Evolutionary conservation across 2,888 invertebrate genomes (phyloP).

Genomic region (Pomacea canaliculata): DNA sequence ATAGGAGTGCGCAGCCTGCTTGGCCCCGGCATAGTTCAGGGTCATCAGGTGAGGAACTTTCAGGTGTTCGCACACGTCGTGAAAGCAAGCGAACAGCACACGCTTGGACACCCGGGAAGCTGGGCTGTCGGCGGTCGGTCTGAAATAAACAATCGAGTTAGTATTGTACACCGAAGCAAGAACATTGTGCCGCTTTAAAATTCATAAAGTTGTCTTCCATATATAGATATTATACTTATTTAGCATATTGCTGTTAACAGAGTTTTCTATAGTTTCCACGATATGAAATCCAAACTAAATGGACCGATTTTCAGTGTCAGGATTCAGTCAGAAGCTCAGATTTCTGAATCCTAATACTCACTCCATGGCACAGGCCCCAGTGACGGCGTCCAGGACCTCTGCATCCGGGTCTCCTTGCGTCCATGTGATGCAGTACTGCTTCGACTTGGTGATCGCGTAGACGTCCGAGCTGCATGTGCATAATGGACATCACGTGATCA

Average conservation of each 20-base stretch:
- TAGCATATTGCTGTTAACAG: no score
- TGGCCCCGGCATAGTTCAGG: conserved; percentile 35
- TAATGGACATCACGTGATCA: no score
- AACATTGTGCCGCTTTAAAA: background rate
- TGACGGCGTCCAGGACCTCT: conserved; percentile 40
- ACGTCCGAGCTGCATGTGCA: conserved; percentile 26
- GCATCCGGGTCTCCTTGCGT: conserved; percentile 38
- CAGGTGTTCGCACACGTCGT: conserved; percentile 33
- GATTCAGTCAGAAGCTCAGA: no score
- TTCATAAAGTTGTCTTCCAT: background rate
- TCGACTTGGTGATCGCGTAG: conserved; percentile 42
- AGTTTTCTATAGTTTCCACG: no score
- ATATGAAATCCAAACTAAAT: no score
- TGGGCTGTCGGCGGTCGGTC: conserved; percentile 31
- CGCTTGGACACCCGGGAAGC: conserved; percentile 35
- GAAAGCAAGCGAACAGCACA: conserved; percentile 32
- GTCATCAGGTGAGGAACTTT: conserved; percentile 28
- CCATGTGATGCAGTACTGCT: conserved; percentile 44
- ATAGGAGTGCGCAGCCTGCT: conserved; percentile 34
- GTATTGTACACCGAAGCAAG: background rate
- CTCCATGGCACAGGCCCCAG: conserved; percentile 39
- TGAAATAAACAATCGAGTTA: background rate
- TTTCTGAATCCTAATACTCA: conserved; percentile 20
- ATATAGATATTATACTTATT: no score
- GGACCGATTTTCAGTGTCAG: no score